Base-by-base conservation (phyloP, 2,113 vertebrate species). In the Rhinoderma darwinii region DNA sequence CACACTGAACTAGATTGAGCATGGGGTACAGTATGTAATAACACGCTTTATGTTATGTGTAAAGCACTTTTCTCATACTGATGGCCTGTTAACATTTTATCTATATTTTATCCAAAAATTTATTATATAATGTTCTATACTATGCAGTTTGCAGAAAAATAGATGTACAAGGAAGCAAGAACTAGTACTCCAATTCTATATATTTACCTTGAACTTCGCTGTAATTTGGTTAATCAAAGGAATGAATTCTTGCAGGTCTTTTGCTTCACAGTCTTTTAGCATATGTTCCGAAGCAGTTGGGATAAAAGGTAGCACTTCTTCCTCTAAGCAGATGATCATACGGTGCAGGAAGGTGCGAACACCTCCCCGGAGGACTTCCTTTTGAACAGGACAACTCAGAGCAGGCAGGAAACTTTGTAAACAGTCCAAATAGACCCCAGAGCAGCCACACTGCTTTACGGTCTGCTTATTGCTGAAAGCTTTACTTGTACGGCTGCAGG, bases 381-480 rank as follows among this genome's bases (percentile, higher is more conserved):
- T 95, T 93, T 98, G 98, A 82, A 99, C 91, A 0, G 97, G 97
- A 83, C 98, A 99, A 90, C 97, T 97, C 70, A 99, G 96, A 8
- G 97, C 97, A 0, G 98, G 98, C 89, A 99, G 92, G 93, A 99
- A 99, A 0, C 95, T 95, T 89, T 96, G 96, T 89, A 99, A 94
- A 82, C 98, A 99, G 94, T 99, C 97, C 68, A 97, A 90, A 92
- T 99, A 99, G 27, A 98, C 98, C 91, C 98, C 97, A 0, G 96
- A 97, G 91, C 98, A 99, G 91, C 98, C 97, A 86, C 97, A 99
- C 0, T 98, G 96, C 90, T 97, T 98, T 91, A 99, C 97, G 25
- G 98, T 99, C 93, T 99, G 98, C 91, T 99, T 99, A 93, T 99
- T 99, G 93, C 97, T 99, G 94, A 99, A 99, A 47, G 97, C 98